Evolutionary conservation across 2,797 vertebrate genomes (phyloP), one percentile per base, ranked within the genome.

Genomic region (Pipistrellus pygmaeus): DNA sequence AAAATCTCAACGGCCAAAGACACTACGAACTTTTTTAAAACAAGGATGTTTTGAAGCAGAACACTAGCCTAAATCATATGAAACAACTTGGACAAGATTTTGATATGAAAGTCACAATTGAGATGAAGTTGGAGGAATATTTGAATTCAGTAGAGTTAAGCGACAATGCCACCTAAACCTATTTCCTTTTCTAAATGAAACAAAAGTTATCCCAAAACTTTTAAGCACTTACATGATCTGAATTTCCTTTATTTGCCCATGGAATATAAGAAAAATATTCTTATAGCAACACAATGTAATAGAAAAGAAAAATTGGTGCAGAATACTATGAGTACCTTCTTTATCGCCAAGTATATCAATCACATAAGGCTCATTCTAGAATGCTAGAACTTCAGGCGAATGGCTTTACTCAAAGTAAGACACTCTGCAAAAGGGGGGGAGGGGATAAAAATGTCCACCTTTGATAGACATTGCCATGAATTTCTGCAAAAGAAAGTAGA

Each of bases 161-260:
- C 85, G 94, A 72, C 20, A 76, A 27, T 12, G 53, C 30, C 68
- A 94, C 73, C 85, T 46, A 90, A 93, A 93, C 25, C 3, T 44
- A 83, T 69, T 95, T 98, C 95, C 97, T 97, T 98, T 96, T 93
- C 78, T 89, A 90, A 69, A 77, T 20, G 60, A 71, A 95, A 93
- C 73, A 95, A 94, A 83, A 86, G 69, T 85, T 84, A 80, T 44
- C 71, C 90, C 85, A 41, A 78, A 96, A 95, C 53, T 90, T 96
- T 71, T 64, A 82, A 94, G 90, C n/a, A 93, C 86, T 93, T 90
- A 83, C 55, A 89, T 64, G 80, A 94, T 18, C 46, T 90, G 53
- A 55, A 85, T 64, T 91, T 96, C 90, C 92, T 88, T 93, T 95
- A 92, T 93, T 60, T 85, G 27, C 95, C 64, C 41, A 72, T 85